phyloP scores from a whole-genome alignment of 2,888 invertebrate genomes.

The Monopis laevigella region DNA sequence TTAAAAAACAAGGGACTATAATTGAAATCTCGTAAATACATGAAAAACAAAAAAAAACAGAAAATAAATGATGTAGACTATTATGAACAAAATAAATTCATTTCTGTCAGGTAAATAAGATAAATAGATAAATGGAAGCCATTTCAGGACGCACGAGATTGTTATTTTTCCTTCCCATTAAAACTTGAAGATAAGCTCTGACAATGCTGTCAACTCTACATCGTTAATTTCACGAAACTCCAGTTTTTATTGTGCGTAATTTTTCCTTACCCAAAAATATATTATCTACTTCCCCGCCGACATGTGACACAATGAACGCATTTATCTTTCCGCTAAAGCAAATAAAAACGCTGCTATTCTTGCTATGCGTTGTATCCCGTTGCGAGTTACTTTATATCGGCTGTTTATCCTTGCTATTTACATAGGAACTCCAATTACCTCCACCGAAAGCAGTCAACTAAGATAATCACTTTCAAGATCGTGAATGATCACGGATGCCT shows the following conservation, averaged over 20 bases:
- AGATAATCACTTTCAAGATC: too few relatives aligned
- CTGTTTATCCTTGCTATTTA: neutral
- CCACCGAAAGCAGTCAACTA: too few relatives aligned
- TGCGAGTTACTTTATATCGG: conserved; percentile 5
- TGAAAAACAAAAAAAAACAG: neutral
- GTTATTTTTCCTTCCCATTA: conserved; percentile 40
- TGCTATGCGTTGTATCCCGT: conserved; percentile 1
- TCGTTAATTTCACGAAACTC: conserved; percentile 55
- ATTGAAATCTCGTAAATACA: neutral
- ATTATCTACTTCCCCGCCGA: conserved; percentile 28
- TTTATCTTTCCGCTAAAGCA: conserved; percentile 32
- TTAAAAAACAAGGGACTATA: too few relatives aligned
- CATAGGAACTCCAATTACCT: too few relatives aligned
- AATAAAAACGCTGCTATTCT: conserved; percentile 14
- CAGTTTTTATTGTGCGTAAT: conserved; percentile 54
- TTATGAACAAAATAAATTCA: conserved; percentile 5
- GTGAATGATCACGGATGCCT: too few relatives aligned
- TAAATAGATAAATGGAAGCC: conserved; percentile 9
- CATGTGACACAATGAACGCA: conserved; percentile 40
- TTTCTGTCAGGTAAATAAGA: conserved; percentile 1
- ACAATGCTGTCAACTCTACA: conserved; percentile 52
- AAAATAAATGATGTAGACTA: conserved; percentile 1
- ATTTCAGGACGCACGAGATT: conserved; percentile 13
- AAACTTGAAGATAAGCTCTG: conserved; percentile 48
- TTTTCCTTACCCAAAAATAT: conserved; percentile 31